phyloP scores from a whole-genome alignment of 2,113 vertebrate species.

The Aspiorhynchus laticeps region DNA sequence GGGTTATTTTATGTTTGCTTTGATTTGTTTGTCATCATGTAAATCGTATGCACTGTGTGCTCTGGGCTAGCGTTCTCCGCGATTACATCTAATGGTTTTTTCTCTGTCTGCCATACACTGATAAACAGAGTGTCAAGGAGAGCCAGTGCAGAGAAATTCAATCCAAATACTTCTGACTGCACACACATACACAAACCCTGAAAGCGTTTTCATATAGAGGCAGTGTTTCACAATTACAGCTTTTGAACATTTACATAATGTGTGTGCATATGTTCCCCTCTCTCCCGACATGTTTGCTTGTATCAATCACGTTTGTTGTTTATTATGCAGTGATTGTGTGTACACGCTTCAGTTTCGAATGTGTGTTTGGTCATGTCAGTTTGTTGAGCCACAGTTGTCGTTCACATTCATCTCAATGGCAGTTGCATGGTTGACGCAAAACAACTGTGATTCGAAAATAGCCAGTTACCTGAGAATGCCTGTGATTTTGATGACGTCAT shows the following conservation, averaged over 20 bases:
- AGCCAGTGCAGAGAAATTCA: constrained; percentile 48
- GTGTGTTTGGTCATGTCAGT: constrained; percentile 36
- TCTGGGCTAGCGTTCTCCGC: background rate
- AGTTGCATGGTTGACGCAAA: background rate
- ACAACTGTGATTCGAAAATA: background rate
- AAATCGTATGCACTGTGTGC: constrained; percentile 23
- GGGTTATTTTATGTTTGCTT: constrained; percentile 47
- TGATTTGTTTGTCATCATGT: constrained; percentile 38
- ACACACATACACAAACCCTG: constrained; percentile 27
- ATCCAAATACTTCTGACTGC: constrained; percentile 52
- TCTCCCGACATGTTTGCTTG: constrained; percentile 31
- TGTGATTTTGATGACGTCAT: background rate
- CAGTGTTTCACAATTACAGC: constrained; percentile 65
- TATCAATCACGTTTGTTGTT: constrained; percentile 52
- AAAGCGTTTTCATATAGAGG: constrained; percentile 57
- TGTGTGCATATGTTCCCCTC: constrained; percentile 43
- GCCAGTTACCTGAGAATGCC: background rate
- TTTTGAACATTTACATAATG: constrained; percentile 61
- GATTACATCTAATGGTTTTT: constrained; percentile 51
- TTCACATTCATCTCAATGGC: background rate
- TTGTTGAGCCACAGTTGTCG: background rate
- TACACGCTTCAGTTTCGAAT: background rate
- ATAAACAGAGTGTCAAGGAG: constrained; percentile 56
- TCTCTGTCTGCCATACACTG: constrained; percentile 42
- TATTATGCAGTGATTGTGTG: constrained; percentile 34